Base-by-base conservation (phyloP, 2,888 invertebrate genomes). In the Hanleya hanleyi region DNA sequence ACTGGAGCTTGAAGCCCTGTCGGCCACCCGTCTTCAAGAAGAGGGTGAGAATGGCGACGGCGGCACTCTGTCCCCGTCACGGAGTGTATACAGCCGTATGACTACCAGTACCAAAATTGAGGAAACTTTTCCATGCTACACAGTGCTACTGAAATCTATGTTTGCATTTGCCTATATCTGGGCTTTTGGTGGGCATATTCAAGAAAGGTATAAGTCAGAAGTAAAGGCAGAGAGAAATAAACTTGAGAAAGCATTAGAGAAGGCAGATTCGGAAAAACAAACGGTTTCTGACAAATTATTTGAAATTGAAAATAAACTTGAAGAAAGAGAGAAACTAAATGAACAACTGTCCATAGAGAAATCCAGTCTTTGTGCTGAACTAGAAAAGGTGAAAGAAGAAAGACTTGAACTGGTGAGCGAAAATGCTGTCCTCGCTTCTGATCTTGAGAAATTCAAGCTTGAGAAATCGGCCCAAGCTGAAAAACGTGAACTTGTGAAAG, bases 1-100 rank as follows among this genome's bases (percentile, higher is more conserved):
- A 6, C 70, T 81, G 57, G 83, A 84, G 50, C 73, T 74, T 26
- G 82, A 81, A 37, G 84, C n/a, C n/a, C n/a, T n/a, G n/a, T n/a
- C n/a, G n/a, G n/a, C n/a, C n/a, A n/a, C n/a, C n/a, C n/a, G n/a
- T n/a, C n/a, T n/a, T n/a, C n/a, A n/a, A n/a, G n/a, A n/a, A n/a
- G n/a, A n/a, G n/a, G n/a, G n/a, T n/a, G n/a, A n/a, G n/a, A n/a
- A n/a, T n/a, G n/a, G n/a, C n/a, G n/a, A n/a, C n/a, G n/a, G n/a
- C n/a, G n/a, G n/a, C n/a, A n/a, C n/a, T n/a, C n/a, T n/a, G n/a
- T n/a, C n/a, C n/a, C n/a, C n/a, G n/a, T n/a, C n/a, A n/a, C n/a
- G n/a, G n/a, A n/a, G n/a, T n/a, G n/a, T n/a, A n/a, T n/a, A n/a
- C n/a, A n/a, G n/a, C n/a, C n/a, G n/a, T n/a, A n/a, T n/a, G n/a